A percentile compares a stretch with the other conserved stretches of the same genome.
These are phyloP conservation scores for Lipotes vexillifer DNA, from an alignment of 2,113 vertebrate species.

Conservation along the genomic window DNA sequence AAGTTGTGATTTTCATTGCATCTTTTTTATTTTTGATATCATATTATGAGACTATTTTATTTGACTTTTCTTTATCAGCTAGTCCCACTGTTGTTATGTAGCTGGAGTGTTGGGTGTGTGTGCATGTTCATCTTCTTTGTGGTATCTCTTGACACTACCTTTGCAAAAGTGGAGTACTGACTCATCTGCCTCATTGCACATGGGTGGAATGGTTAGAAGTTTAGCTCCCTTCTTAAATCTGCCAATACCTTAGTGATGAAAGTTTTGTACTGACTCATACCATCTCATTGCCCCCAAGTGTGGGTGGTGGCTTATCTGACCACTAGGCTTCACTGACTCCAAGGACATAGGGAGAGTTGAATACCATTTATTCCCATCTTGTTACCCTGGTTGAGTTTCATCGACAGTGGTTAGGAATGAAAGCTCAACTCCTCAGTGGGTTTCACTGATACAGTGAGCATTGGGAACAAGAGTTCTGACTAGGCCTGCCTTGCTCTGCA, in stretches of 20 bases:
- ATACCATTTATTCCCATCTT: neutral
- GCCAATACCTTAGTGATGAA: neutral
- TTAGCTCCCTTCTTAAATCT: neutral
- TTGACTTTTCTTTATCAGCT: neutral
- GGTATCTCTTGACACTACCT: neutral
- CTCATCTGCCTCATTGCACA: neutral
- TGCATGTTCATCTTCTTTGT: neutral
- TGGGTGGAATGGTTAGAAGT: neutral
- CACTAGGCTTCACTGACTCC: neutral
- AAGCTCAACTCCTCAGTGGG: neutral
- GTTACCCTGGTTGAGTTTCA: neutral
- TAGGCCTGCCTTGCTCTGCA: neutral
- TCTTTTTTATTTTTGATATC: neutral
- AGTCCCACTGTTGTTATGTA: neutral
- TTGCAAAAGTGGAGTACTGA: neutral
- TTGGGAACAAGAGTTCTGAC: neutral
- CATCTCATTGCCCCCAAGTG: neutral
- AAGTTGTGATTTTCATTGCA: neutral
- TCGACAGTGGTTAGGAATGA: neutral
- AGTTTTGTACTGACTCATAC: neutral
- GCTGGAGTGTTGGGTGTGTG: neutral
- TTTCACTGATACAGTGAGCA: neutral
- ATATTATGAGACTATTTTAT: neutral
- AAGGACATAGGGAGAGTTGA: neutral
- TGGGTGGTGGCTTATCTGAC: neutral